A percentile compares a stretch with the other conserved stretches of the same genome.
Conservation (phyloP, 2,888 invertebrate species). For the Imbricaverruca yamaguchii region DNA sequence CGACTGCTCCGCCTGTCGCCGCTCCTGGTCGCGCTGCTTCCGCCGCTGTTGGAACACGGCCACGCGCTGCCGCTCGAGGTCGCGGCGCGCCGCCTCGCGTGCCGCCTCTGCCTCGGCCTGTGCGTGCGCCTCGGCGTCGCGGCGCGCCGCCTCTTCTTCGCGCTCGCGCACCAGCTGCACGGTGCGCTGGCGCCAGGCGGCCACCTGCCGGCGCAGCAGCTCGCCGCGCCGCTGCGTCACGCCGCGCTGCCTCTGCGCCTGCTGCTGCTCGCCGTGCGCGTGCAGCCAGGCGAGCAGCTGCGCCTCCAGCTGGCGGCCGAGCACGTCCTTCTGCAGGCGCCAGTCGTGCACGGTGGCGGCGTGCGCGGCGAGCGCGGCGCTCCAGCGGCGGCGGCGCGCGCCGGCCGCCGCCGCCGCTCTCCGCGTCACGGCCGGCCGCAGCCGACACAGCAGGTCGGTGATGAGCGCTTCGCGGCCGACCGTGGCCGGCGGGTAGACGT, state of each 20-base stretch:
- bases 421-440: background rate
- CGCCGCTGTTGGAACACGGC: background rate
- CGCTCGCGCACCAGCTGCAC: background rate
- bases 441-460: background rate
- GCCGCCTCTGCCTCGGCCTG: background rate
- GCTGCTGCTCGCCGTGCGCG: background rate
- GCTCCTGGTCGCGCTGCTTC: background rate
- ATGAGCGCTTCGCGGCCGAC: background rate
- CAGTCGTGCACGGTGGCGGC: background rate
- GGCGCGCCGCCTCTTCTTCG: background rate
- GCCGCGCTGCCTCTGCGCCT: background rate
- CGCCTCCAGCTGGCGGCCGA: slow-evolving; percentile 8
- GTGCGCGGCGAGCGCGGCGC: background rate
- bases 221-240: background rate
- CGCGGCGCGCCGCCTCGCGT: background rate
- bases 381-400: background rate
- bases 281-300: background rate
- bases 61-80: background rate
- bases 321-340: slow-evolving; percentile 18
- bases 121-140: background rate
- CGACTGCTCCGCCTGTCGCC: background rate
- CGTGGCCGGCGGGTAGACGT: background rate
- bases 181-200: background rate
- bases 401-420: background rate
- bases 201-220: background rate